phyloP scores from a whole-genome alignment of 2,113 vertebrate genomes.

The Axis porcinus region DNA sequence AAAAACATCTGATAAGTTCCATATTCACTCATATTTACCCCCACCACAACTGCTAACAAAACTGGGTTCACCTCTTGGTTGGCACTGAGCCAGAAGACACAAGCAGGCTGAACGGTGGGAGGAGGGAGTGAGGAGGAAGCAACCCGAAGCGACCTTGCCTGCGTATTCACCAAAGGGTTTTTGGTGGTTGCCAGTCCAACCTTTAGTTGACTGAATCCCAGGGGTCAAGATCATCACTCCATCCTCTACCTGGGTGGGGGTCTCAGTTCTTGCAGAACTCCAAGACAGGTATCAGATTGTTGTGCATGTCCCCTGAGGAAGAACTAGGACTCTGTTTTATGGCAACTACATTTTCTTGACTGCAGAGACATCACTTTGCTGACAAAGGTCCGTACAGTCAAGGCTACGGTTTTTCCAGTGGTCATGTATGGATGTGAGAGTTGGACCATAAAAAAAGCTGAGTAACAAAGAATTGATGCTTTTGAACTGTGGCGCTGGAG shows the following conservation, averaged over 20 bases:
- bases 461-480: background rate
- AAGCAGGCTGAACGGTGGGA: no score
- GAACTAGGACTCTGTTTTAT: no score
- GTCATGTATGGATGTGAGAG: background rate
- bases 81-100: background rate
- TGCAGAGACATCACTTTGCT: background rate
- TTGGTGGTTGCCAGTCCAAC: background rate
- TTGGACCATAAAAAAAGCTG: background rate
- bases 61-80: background rate
- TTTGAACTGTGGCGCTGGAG: background rate
- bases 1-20: background rate
- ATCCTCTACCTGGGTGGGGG: background rate
- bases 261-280: background rate
- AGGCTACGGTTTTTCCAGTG: background rate
- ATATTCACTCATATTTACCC: background rate
- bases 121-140: background rate
- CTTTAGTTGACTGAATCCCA: background rate
- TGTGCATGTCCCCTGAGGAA: background rate
- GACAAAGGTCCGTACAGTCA: background rate
- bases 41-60: no score
- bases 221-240: background rate
- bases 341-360: background rate
- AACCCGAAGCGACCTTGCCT: rapidly evolving
- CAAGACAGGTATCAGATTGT: background rate
- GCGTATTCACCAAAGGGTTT: background rate